A percentile compares a stretch with the other conserved stretches of the same genome.
These are phyloP conservation scores for Dicerorhinus sumatrensis DNA, from an alignment of 2,113 vertebrate genomes.

Conservation along the genomic window DNA sequence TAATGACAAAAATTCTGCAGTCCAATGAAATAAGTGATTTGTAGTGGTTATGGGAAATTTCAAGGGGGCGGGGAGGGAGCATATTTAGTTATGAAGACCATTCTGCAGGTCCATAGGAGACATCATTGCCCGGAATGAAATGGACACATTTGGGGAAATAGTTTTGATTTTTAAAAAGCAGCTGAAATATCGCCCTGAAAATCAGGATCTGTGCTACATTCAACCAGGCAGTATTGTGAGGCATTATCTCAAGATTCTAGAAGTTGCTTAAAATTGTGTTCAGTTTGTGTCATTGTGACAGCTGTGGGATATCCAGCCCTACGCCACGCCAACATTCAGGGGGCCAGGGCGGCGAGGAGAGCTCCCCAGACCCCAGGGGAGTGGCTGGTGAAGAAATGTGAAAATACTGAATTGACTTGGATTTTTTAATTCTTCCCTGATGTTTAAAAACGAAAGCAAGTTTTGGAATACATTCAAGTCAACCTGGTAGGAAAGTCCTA, in stretches of 20 bases:
- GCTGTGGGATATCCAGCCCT: neutral
- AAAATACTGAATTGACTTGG: neutral
- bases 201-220: neutral
- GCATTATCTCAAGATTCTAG: neutral
- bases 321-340: neutral
- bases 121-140: neutral
- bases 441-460: neutral
- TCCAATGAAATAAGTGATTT: neutral
- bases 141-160: neutral
- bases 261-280: neutral
- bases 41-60: neutral
- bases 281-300: neutral
- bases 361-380: neutral
- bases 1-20: neutral
- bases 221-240: neutral
- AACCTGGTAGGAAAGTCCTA: neutral
- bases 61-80: rapidly evolving
- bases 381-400: neutral
- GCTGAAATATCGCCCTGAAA: neutral
- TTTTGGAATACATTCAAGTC: conserved; percentile 4
- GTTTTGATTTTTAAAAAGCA: neutral
- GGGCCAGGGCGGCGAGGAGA: neutral
- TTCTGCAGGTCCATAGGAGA: neutral
- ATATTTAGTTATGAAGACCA: neutral
- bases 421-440: conserved; percentile 41